These are phyloP conservation scores for Standfussiana lucernea DNA, from an alignment of 2,888 invertebrate species.

Conservation along the genomic window DNA sequence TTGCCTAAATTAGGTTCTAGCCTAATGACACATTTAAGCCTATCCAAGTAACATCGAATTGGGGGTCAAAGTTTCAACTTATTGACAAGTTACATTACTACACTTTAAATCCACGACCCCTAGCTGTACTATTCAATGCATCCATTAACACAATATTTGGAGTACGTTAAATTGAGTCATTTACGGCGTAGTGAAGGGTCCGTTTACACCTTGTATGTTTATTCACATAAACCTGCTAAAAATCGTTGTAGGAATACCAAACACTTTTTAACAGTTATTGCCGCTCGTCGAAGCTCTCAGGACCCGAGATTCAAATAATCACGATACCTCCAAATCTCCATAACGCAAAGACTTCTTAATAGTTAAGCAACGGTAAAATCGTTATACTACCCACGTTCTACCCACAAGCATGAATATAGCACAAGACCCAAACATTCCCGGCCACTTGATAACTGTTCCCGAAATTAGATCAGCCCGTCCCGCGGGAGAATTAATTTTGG, in stretches of 20 bases:
- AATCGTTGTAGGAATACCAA: not conserved
- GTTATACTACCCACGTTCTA: constrained; percentile 38
- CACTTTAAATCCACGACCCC: too few relatives aligned
- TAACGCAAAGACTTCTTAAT: not conserved
- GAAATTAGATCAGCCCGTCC: constrained; percentile 80
- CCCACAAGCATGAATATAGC: constrained; percentile 56
- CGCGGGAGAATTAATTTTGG: constrained; percentile 81
- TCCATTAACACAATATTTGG: too few relatives aligned
- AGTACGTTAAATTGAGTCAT: too few relatives aligned
- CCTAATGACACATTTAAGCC: not conserved
- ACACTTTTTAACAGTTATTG: not conserved
- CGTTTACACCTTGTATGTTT: too few relatives aligned
- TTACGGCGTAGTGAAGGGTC: too few relatives aligned
- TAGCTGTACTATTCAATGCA: too few relatives aligned
- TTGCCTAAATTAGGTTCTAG: too few relatives aligned
- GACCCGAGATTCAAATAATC: not conserved
- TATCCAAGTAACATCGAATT: not conserved
- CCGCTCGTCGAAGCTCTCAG: not conserved
- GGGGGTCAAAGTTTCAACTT: too few relatives aligned
- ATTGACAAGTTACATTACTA: too few relatives aligned
- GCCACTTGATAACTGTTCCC: constrained; percentile 79
- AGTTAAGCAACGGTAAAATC: constrained; percentile 34
- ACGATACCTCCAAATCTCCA: not conserved
- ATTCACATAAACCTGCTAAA: not conserved
- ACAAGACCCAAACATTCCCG: constrained; percentile 68